Conservation (phyloP, 1,140 invertebrate genomes). For the Glossosoma conforme region DNA sequence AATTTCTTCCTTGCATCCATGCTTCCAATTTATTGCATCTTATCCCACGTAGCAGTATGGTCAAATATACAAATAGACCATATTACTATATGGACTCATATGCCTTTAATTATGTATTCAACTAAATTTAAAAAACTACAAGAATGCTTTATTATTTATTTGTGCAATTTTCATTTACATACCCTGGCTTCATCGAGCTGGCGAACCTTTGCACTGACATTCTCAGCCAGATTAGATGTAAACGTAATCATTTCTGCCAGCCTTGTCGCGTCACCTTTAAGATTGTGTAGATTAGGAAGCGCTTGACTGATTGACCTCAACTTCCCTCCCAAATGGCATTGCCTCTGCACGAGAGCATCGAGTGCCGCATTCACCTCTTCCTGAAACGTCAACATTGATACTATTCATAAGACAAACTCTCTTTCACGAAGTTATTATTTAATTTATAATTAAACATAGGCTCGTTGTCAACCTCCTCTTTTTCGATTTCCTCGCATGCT, state of each 20-base stretch:
- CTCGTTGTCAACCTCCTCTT: conserved; percentile 22
- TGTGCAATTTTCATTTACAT: conserved; percentile 35
- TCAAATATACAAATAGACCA: too few relatives aligned
- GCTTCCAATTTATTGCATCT: too few relatives aligned
- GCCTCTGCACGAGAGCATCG: conserved; percentile 25
- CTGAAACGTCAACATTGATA: conserved; percentile 13
- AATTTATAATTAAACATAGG: neutral
- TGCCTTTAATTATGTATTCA: neutral
- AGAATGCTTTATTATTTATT: conserved; percentile 1
- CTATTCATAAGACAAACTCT: neutral
- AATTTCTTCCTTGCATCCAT: too few relatives aligned
- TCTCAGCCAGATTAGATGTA: conserved; percentile 85
- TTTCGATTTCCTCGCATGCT: conserved; percentile 31
- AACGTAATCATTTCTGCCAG: conserved; percentile 79
- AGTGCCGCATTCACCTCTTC: conserved; percentile 28
- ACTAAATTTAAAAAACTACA: neutral
- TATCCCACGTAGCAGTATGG: too few relatives aligned
- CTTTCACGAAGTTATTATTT: neutral
- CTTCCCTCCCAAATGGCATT: conserved; percentile 40
- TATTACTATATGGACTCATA: too few relatives aligned
- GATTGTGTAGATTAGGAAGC: conserved; percentile 41
- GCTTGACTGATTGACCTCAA: conserved; percentile 44
- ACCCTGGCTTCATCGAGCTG: conserved; percentile 91
- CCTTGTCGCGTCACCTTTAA: conserved; percentile 40
- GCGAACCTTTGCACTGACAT: conserved; percentile 94